A percentile compares a stretch with the other conserved stretches of the same genome.
phyloP scores from a whole-genome alignment of 2,113 vertebrate genomes.

The Chamaea fasciata region DNA sequence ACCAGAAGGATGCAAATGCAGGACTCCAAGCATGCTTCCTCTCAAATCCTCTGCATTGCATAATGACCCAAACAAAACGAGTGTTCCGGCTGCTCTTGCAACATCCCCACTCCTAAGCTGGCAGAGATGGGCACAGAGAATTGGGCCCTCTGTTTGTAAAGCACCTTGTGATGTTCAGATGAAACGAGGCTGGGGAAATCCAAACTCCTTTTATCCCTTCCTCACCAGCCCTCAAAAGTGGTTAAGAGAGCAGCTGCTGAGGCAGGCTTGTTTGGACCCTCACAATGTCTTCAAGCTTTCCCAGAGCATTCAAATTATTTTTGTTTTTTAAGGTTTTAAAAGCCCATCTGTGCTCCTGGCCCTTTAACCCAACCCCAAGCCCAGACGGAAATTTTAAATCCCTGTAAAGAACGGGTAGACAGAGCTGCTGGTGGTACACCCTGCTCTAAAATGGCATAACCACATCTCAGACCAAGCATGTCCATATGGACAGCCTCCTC shows the following conservation, averaged over 20 bases:
- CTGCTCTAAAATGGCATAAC: neutral
- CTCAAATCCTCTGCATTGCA: neutral
- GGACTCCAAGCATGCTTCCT: neutral
- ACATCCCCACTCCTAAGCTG: neutral
- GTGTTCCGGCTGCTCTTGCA: neutral
- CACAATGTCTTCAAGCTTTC: neutral
- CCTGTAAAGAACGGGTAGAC: neutral
- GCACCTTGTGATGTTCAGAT: neutral
- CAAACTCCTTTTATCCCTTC: neutral
- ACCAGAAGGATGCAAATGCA: neutral
- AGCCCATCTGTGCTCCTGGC: neutral
- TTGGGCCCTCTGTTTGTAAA: neutral
- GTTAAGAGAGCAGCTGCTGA: neutral
- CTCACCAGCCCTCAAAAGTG: neutral
- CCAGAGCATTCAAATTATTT: neutral
- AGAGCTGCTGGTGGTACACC: neutral
- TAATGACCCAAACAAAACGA: neutral
- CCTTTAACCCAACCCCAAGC: slow-evolving; percentile 1
- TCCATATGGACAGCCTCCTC: neutral
- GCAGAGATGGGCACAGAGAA: neutral
- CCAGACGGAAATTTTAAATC: neutral
- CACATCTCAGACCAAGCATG: neutral
- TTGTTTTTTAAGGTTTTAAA: neutral
- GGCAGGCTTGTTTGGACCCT: neutral
- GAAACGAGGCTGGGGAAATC: neutral